Base-by-base conservation (phyloP, 2,888 invertebrate genomes). In the Capitulum mitella region DNA sequence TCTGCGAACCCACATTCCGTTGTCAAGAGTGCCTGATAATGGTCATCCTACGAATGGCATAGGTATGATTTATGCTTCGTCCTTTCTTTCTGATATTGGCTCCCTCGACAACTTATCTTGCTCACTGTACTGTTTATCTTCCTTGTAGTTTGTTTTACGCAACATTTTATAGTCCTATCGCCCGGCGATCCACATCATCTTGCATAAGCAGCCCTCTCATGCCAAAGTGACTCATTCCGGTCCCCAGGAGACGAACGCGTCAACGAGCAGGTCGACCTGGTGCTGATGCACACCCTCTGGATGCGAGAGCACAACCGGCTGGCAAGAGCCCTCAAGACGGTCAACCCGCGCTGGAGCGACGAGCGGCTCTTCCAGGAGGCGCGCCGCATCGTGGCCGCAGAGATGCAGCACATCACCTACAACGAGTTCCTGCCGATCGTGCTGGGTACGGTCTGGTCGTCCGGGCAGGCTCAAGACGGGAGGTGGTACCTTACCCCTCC, bases 261-360 rank as follows among this genome's bases (percentile, higher is more conserved):
- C 77, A 87, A 87, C 82, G 87, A 87, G 82, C 86, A 87, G 81
- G 83, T 85, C 1, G 84, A 86, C 78, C 83, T 89, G 79, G 86
- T 87, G 3, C 84, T 87, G 48, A 84, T 88, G 83, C 88, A 89
- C 81, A 87, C 87, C 0, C 80, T 88, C 29, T 88, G 87, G 86
- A 83, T 88, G 81, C 83, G 88, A 51, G 87, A 88, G 79, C 89
- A 89, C 83, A 89, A 89, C 83, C 82, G 87, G 10, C 83, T 88
- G n/a, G 88, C 87, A 6, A 81, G 83, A 29, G 83, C 81, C 12
- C 82, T 87, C 34, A 81, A 83, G 14, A 43, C 54, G 29, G 81
- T 87, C 29, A 87, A 89, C 82, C 87, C 87, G 0, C 82, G 84
- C 40, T 89, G 89, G 89, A 84, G 83, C 48, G 88, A 88, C 81